Evolutionary conservation across 2,113 vertebrate genomes (phyloP).

Genomic region (Ochotona princeps): DNA sequence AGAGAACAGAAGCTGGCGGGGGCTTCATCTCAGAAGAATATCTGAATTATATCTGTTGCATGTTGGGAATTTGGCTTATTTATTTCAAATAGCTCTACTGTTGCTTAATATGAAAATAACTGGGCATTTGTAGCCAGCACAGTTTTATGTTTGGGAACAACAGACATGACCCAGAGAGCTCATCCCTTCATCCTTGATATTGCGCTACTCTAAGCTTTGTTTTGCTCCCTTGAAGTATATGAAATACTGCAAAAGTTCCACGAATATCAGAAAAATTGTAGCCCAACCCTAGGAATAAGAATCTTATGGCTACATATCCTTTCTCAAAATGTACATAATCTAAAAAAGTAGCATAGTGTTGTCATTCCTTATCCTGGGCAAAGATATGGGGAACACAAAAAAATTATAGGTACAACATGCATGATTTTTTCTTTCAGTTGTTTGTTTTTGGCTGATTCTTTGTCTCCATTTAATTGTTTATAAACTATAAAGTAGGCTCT

Average conservation of each 20-base stretch:
- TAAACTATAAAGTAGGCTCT: neutral
- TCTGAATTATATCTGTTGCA: neutral
- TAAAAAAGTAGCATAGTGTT: neutral
- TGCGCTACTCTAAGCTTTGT: neutral
- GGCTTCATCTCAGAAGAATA: neutral
- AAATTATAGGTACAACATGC: neutral
- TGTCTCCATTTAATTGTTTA: neutral
- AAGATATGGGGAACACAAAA: neutral
- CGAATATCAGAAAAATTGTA: neutral
- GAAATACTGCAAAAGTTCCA: neutral
- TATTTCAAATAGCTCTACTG: neutral
- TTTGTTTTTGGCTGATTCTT: neutral
- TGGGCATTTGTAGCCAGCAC: neutral
- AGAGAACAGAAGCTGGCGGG: neutral
- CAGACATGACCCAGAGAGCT: accelerated
- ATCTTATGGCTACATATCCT: neutral
- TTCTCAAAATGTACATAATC: neutral
- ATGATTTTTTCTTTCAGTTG: neutral
- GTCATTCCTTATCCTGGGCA: neutral
- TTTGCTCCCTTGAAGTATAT: neutral
- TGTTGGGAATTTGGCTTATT: neutral
- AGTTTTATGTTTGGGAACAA: slow-evolving; percentile 1
- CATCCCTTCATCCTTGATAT: neutral
- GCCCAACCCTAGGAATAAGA: neutral
- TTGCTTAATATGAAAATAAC: neutral